Evolutionary conservation across 2,113 vertebrate species (phyloP), one percentile per base, ranked within the genome.

Genomic region (Balaeniceps rex): DNA sequence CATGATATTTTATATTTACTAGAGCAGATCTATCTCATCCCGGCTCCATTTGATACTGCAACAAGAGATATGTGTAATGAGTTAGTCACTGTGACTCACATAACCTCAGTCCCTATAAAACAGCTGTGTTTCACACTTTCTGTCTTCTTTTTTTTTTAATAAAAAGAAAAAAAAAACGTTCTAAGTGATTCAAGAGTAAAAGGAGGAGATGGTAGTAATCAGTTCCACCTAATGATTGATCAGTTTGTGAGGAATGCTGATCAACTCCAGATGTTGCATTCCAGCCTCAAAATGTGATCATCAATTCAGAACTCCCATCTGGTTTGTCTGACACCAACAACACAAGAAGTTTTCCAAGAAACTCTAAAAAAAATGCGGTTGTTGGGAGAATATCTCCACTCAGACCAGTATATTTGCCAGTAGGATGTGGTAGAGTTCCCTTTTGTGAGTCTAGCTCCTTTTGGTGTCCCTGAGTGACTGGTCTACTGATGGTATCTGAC

Each of bases 1-100:
- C 96, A 83, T 80, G 97, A 96, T 98, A 97, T 94, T 96, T 97
- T 95, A 97, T 95, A 96, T 97, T 97, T 95, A 93, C 96, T 95
- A 47, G 91, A 89, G 84, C 89, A 96, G 91, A 55, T 90, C 89
- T 94, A 85, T 70, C 95, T 95, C 94, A 95, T 90, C 94, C 91
- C 66, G 63, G 78, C 87, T 97, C 94, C 96, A 97, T 98, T 98
- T 97, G 97, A 98, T 97, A 97, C 96, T 88, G 96, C 94, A 95
- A 97, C 88, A 92, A 93, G 96, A 97, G 97, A 93, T 90, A 61
- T 69, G 89, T 96, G 95, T 91, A 97, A 97, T 86, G 97, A 97
- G 96, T 97, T 97, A 98, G 96, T 95, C 94, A 96, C 83, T 97
- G 96, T 97, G 98, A 97, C 95, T 98, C 98, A 97, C 93, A 69